These are phyloP conservation scores for Plebejus anna DNA, from an alignment of 2,888 invertebrate species.

Conservation along the genomic window DNA sequence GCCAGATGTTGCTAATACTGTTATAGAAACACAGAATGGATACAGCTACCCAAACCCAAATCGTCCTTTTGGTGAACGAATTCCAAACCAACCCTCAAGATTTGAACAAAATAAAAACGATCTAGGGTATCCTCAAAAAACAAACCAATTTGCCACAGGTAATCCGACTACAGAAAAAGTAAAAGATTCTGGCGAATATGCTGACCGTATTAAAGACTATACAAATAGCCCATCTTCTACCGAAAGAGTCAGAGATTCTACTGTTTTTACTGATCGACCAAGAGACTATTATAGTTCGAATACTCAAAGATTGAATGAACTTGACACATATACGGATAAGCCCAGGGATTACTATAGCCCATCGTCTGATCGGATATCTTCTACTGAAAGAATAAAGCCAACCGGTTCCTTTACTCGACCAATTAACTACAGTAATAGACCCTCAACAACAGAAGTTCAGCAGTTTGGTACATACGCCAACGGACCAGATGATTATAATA, in stretches of 20 bases:
- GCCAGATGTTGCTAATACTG: background rate
- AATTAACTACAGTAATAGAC: too few species aligned
- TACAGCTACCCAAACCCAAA: background rate
- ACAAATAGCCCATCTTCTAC: background rate
- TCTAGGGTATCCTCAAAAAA: background rate
- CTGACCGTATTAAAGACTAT: background rate
- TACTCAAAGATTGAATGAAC: background rate
- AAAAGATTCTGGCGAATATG: background rate
- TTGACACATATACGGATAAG: background rate
- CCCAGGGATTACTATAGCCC: background rate
- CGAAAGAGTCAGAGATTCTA: background rate
- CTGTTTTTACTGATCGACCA: slow-evolving; percentile 7
- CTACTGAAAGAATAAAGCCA: slow-evolving; percentile 1
- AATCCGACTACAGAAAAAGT: background rate
- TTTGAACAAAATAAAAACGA: background rate
- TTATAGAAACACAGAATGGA: background rate
- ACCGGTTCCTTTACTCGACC: background rate
- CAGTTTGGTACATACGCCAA: background rate
- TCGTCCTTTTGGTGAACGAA: background rate
- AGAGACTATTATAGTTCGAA: background rate
- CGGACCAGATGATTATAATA: background rate
- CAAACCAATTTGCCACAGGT: background rate
- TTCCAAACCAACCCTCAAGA: background rate
- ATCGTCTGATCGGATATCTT: background rate
- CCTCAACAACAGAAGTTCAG: background rate